Conservation (phyloP, 2,113 vertebrate species). For the Tetrax tetrax region DNA sequence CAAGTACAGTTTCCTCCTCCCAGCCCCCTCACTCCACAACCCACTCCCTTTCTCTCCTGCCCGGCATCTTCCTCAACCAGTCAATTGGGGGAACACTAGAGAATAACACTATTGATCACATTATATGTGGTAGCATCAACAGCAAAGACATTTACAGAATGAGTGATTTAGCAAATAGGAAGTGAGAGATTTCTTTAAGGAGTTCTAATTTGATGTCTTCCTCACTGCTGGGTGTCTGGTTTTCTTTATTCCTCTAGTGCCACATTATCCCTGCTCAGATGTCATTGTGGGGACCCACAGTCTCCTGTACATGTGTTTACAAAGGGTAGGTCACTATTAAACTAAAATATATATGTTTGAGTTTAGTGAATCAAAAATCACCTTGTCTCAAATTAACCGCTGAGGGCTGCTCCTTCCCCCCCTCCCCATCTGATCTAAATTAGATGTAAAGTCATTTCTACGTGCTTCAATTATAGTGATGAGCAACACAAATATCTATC, state of each 20-base stretch:
- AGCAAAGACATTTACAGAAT: slow-evolving; percentile 33
- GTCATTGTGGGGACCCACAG: neutral
- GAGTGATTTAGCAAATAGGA: slow-evolving; percentile 40
- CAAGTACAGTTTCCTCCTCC: slow-evolving; percentile 76
- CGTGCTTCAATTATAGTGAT: neutral
- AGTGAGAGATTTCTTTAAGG: slow-evolving; percentile 10
- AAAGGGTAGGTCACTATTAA: slow-evolving; percentile 15
- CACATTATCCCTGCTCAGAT: neutral
- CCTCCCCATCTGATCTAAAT: slow-evolving; percentile 27
- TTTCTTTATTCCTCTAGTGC: slow-evolving; percentile 46
- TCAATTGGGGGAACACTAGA: slow-evolving; percentile 57
- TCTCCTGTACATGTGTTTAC: neutral
- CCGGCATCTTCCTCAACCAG: slow-evolving; percentile 66
- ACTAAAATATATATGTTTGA: neutral
- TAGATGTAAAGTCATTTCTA: neutral
- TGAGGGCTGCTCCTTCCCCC: neutral
- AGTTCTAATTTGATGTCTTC: slow-evolving; percentile 5
- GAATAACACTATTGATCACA: slow-evolving; percentile 59
- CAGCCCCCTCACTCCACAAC: slow-evolving; percentile 24
- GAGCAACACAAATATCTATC: neutral
- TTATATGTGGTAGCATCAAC: neutral
- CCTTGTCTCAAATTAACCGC: slow-evolving; percentile 8
- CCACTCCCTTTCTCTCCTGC: slow-evolving; percentile 24
- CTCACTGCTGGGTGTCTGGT: neutral
- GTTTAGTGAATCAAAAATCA: slow-evolving; percentile 44